Conservation (phyloP, 2,888 invertebrate genomes). For the Volucella zonaria region DNA sequence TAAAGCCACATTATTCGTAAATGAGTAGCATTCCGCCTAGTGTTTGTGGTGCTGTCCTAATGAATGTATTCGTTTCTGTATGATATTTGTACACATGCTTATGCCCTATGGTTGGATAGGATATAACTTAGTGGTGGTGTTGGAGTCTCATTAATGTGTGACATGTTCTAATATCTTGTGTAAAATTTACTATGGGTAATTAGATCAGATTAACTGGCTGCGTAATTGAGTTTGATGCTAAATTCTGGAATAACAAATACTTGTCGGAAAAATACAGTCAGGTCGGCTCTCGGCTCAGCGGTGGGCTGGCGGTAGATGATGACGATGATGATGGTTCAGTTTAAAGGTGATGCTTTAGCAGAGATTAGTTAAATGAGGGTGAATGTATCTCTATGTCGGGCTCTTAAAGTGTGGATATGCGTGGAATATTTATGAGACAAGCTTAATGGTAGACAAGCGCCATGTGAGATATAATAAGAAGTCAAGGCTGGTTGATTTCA, state of each 20-base stretch:
- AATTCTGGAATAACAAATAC: conserved; percentile 1
- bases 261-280: too few relatives aligned
- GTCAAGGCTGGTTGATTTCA: too few relatives aligned
- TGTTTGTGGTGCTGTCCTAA: conserved; percentile 16
- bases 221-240: conserved; percentile 47
- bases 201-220: conserved; percentile 57
- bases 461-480: too few relatives aligned
- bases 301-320: too few relatives aligned
- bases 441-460: too few relatives aligned
- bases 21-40: conserved; percentile 31
- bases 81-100: conserved; percentile 24
- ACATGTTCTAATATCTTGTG: conserved; percentile 35
- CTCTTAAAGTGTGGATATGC: too few relatives aligned
- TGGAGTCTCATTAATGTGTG: conserved; percentile 45
- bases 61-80: conserved; percentile 13
- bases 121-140: conserved; percentile 1
- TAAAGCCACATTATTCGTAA: conserved; percentile 47
- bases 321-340: too few relatives aligned
- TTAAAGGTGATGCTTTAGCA: too few relatives aligned
- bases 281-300: too few relatives aligned
- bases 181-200: conserved; percentile 49
- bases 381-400: too few relatives aligned
- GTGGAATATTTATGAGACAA: too few relatives aligned
- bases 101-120: not conserved
- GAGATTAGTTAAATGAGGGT: too few relatives aligned